A percentile compares a stretch with the other conserved stretches of the same genome.
Conservation (phyloP, 1,140 invertebrate genomes). For the Marisa cornuarietis region DNA sequence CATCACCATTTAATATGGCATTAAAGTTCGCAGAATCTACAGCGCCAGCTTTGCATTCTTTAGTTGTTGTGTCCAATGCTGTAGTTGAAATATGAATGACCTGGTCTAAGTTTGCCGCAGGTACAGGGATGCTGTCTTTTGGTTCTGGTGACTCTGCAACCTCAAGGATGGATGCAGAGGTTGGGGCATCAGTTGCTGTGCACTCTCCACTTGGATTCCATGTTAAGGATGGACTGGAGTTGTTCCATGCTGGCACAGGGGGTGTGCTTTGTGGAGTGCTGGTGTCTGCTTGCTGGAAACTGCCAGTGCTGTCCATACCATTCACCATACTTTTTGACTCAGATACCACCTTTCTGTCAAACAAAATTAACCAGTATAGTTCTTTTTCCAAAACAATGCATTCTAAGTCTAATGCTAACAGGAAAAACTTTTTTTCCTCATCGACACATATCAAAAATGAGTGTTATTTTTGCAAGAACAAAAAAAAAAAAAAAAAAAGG, state of each 20-base stretch:
- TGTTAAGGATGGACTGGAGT: neutral
- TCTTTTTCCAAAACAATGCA: too few relatives aligned
- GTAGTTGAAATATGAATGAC: neutral
- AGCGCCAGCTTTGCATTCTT: neutral
- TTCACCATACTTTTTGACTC: conserved; percentile 55
- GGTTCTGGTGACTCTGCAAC: neutral
- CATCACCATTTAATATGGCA: neutral
- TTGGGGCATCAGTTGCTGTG: neutral
- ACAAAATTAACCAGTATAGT: conserved; percentile 1
- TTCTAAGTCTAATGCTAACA: too few relatives aligned
- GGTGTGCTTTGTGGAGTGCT: conserved; percentile 4
- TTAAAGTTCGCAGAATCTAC: neutral
- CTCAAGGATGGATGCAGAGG: conserved; percentile 9
- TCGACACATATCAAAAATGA: too few relatives aligned
- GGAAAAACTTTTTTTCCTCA: too few relatives aligned
- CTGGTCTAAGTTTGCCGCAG: neutral
- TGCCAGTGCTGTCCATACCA: conserved; percentile 55
- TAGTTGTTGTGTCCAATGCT: neutral
- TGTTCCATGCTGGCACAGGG: conserved; percentile 20
- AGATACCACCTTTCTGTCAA: conserved; percentile 54
- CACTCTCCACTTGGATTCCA: neutral
- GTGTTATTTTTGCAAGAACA: too few relatives aligned
- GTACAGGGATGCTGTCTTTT: neutral
- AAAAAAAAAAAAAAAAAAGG: too few relatives aligned
- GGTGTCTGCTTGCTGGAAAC: conserved; percentile 1